Percentiles rank a stretch among this genome's conserved stretches.
Evolutionary conservation across 2,888 invertebrate species (phyloP).

Genomic region (Polylopha cassiicola): DNA sequence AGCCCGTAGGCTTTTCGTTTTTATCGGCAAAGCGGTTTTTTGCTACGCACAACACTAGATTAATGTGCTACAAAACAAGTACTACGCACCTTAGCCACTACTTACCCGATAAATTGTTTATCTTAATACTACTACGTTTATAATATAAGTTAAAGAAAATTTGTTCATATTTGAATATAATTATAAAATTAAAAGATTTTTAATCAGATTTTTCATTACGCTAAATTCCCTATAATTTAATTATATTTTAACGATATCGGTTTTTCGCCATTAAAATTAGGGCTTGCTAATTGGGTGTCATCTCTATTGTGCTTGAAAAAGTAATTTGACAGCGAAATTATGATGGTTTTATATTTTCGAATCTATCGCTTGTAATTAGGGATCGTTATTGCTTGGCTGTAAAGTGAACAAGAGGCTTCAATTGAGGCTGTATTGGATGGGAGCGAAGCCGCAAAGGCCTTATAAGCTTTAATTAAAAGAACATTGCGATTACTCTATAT

Average conservation of each 20-base stretch:
- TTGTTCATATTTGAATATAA: too few species aligned
- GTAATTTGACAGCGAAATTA: neutral
- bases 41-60: conserved; percentile 46
- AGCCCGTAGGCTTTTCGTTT: conserved; percentile 48
- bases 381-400: conserved; percentile 17
- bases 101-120: conserved; percentile 1
- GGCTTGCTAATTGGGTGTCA: conserved; percentile 16
- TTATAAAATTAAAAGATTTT: too few species aligned
- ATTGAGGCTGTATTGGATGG: conserved; percentile 31
- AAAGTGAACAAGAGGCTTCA: conserved; percentile 25
- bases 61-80: conserved; percentile 31
- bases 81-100: conserved; percentile 16
- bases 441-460: conserved; percentile 49
- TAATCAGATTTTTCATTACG: too few species aligned
- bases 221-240: too few species aligned
- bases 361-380: conserved; percentile 18
- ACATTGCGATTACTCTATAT: conserved; percentile 57
- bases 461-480: conserved; percentile 59
- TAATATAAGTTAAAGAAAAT: too few species aligned
- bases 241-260: neutral
- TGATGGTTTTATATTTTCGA: conserved; percentile 4
- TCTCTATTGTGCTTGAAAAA: conserved; percentile 7
- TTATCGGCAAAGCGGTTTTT: conserved; percentile 49
- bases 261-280: conserved; percentile 13
- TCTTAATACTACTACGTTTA: too few species aligned